Conservation (phyloP, 1,140 invertebrate species). For the Lepidostoma basale region DNA sequence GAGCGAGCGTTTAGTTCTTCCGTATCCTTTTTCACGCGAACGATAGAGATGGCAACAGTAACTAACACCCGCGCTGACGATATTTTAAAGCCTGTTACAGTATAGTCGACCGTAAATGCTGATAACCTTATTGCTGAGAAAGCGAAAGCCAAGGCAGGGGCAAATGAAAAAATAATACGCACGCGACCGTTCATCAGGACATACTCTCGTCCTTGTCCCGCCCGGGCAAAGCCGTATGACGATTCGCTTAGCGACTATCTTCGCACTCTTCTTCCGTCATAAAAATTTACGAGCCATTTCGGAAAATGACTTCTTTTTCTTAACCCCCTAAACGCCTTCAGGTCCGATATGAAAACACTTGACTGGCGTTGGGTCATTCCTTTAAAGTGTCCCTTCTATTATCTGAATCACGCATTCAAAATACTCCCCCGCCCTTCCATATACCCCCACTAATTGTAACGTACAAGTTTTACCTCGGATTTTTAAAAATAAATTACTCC, state of each 20-base stretch:
- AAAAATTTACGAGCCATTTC: conserved; percentile 47
- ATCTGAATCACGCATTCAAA: no score
- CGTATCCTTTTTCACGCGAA: neutral
- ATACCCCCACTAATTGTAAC: no score
- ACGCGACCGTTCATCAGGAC: conserved; percentile 40
- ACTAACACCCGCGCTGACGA: conserved; percentile 9
- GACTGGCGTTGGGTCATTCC: no score
- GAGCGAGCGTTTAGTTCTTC: no score
- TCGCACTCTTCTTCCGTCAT: conserved; percentile 38
- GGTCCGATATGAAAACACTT: conserved; percentile 1
- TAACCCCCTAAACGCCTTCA: conserved; percentile 40
- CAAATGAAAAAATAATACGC: conserved; percentile 47
- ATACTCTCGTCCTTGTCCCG: conserved; percentile 24
- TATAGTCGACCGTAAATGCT: conserved; percentile 2
- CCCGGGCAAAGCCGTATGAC: neutral
- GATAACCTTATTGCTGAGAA: conserved; percentile 45
- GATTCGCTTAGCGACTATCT: conserved; percentile 15
- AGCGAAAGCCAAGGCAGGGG: conserved; percentile 33
- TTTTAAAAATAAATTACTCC: no score
- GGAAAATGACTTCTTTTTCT: conserved; percentile 47
- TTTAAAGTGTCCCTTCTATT: no score
- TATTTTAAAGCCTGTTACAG: conserved; percentile 24
- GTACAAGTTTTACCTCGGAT: no score
- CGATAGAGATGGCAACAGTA: conserved; percentile 7
- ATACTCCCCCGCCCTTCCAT: no score